Evolutionary conservation across 1,140 invertebrate species (phyloP).

Genomic region (Drosophila pallidifrons): DNA sequence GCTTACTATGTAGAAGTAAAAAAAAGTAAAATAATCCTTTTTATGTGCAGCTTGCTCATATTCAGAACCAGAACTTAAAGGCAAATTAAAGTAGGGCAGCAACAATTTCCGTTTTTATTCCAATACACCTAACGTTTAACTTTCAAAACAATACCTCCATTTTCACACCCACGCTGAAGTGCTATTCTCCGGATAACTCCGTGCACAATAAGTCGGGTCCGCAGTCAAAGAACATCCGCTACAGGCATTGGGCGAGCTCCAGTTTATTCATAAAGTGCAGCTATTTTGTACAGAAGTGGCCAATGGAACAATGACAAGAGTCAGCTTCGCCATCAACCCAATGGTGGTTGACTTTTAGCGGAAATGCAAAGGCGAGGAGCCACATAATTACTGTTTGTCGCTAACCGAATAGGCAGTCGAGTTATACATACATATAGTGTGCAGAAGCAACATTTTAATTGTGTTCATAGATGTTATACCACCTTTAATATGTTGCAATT

Average conservation of each 20-base stretch:
- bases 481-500: conserved; percentile 67
- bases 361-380: conserved; percentile 73
- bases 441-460: conserved; percentile 37
- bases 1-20: neutral
- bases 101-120: conserved; percentile 58
- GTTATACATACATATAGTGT: conserved; percentile 8
- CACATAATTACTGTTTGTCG: conserved; percentile 69
- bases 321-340: conserved; percentile 16
- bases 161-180: conserved; percentile 71
- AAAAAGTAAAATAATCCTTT: neutral
- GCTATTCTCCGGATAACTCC: conserved; percentile 67
- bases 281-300: conserved; percentile 60
- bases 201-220: conserved; percentile 55
- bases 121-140: conserved; percentile 17
- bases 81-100: conserved; percentile 44
- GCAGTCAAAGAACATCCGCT: conserved; percentile 75
- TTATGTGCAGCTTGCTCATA: neutral
- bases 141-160: conserved; percentile 71
- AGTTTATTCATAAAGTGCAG: conserved; percentile 61
- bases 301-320: conserved; percentile 60
- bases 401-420: conserved; percentile 14
- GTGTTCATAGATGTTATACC: conserved; percentile 70
- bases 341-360: conserved; percentile 33
- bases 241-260: conserved; percentile 32
- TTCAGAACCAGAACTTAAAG: conserved; percentile 42